A percentile compares a stretch with the other conserved stretches of the same genome.
phyloP scores from a whole-genome alignment of 2,888 invertebrate genomes.

The Oxycera nigricornis region DNA sequence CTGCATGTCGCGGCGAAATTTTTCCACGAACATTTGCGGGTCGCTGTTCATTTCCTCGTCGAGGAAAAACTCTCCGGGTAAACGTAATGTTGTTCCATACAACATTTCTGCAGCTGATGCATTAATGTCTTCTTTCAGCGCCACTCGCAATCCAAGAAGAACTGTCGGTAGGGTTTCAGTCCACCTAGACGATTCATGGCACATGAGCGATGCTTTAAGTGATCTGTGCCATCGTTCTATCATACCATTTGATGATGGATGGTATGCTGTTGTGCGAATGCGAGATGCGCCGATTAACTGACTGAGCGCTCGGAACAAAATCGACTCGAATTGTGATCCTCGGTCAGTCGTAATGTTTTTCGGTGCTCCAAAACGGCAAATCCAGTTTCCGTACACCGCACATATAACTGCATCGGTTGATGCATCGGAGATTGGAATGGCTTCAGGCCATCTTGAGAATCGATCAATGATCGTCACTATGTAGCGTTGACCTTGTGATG shows the following conservation, averaged over 20 bases:
- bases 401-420: not conserved
- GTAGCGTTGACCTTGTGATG: not conserved
- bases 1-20: not conserved
- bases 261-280: not conserved
- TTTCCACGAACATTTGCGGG: not conserved
- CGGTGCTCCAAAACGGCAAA: not conserved
- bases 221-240: not conserved
- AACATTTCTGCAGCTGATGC: not conserved
- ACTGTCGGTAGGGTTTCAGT: not conserved
- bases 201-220: not conserved
- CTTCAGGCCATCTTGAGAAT: not conserved
- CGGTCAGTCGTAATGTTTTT: not conserved
- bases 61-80: not conserved
- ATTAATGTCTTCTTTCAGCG: not conserved
- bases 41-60: not conserved
- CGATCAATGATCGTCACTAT: not conserved
- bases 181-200: not conserved
- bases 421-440: too few relatives aligned
- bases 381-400: not conserved
- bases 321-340: not conserved
- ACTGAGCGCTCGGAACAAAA: not conserved
- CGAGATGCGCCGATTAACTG: not conserved
- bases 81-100: not conserved
- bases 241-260: not conserved
- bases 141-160: not conserved